These are phyloP conservation scores for Drosophila eohydei DNA, from an alignment of 2,888 invertebrate species.

Conservation along the genomic window DNA sequence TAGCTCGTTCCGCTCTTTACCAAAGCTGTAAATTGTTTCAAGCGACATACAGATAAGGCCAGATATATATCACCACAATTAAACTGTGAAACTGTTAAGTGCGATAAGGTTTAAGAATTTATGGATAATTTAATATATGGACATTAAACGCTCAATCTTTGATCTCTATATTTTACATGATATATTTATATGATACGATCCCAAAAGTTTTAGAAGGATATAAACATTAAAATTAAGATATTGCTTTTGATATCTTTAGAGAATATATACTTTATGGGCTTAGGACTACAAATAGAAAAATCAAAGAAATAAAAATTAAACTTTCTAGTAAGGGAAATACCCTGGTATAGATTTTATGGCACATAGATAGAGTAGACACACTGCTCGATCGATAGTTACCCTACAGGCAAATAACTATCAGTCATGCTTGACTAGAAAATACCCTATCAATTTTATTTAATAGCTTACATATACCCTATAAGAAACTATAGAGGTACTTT, in stretches of 20 bases:
- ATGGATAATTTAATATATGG: constrained; percentile 2
- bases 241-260: no score
- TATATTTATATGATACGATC: background rate
- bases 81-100: background rate
- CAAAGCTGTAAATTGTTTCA: constrained; percentile 62
- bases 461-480: background rate
- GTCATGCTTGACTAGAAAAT: background rate
- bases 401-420: background rate
- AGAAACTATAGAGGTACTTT: background rate
- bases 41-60: constrained; percentile 6
- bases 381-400: no score
- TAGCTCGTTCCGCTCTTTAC: constrained; percentile 40
- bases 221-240: no score
- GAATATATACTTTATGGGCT: no score
- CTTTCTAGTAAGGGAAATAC: no score
- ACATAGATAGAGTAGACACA: no score
- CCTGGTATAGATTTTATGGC: no score
- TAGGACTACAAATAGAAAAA: no score
- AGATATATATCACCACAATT: constrained; percentile 7
- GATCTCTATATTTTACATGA: background rate
- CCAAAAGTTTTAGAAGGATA: no score
- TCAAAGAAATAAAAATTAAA: no score
- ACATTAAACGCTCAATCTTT: background rate
- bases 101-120: constrained; percentile 1
- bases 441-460: background rate